Conservation (phyloP, 2,113 vertebrate genomes). For the Heterotilapia buettikoferi region DNA sequence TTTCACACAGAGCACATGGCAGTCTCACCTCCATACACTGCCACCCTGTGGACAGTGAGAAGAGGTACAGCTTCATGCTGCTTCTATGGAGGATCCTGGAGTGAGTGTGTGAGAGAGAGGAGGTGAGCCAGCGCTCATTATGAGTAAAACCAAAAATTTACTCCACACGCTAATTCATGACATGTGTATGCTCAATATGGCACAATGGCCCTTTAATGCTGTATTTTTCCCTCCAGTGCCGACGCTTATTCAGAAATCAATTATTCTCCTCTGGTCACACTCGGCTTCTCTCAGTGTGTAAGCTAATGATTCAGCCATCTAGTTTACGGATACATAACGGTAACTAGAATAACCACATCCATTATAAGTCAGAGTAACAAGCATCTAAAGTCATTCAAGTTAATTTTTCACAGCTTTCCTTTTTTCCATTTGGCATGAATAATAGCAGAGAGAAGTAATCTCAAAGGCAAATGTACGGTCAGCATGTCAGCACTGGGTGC, state of each 20-base stretch:
- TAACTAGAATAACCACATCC: constrained; percentile 29
- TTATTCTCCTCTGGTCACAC: constrained; percentile 43
- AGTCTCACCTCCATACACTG: constrained; percentile 56
- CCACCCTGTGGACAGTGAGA: constrained; percentile 67
- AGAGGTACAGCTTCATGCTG: constrained; percentile 31
- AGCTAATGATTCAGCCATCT: constrained; percentile 45
- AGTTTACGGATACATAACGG: constrained; percentile 34
- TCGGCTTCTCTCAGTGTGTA: constrained; percentile 33
- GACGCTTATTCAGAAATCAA: constrained; percentile 50
- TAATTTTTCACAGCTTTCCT: background rate
- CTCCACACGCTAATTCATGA: constrained; percentile 2
- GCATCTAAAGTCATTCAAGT: constrained; percentile 1
- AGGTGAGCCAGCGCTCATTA: background rate
- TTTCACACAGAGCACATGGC: constrained; percentile 51
- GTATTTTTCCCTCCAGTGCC: background rate
- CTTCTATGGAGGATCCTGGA: background rate
- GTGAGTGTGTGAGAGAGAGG: background rate
- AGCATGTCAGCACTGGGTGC: constrained; percentile 16
- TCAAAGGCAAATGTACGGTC: constrained; percentile 23
- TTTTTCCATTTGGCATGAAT: constrained; percentile 4
- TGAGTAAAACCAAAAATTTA: background rate
- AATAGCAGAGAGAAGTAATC: constrained; percentile 25
- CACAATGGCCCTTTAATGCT: background rate
- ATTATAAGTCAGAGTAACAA: constrained; percentile 21
- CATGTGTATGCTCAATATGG: constrained; percentile 2